Percentiles rank a stretch among this genome's conserved stretches.
Conservation (phyloP, 2,797 vertebrate species). For the Apogon talboti region DNA sequence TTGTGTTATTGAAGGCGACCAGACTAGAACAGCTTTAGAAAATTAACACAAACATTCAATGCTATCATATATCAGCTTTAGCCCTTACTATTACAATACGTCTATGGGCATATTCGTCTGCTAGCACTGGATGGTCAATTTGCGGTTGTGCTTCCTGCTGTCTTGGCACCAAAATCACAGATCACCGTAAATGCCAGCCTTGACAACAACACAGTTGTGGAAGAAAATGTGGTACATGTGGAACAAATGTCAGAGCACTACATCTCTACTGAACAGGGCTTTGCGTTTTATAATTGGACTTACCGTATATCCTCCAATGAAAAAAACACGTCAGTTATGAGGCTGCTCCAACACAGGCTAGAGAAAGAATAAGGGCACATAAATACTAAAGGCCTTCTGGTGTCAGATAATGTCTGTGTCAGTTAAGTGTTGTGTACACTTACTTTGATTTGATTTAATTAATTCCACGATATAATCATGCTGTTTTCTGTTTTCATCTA, state of each 20-base stretch:
- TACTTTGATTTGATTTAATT: too few relatives aligned
- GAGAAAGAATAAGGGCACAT: too few relatives aligned
- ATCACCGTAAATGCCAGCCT: slow-evolving; percentile 22
- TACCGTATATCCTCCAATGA: neutral
- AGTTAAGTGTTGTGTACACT: too few relatives aligned
- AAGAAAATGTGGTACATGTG: slow-evolving; percentile 15
- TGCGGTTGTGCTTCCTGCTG: slow-evolving; percentile 12
- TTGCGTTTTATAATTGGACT: slow-evolving; percentile 1
- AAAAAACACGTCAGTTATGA: too few relatives aligned
- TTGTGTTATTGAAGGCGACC: neutral
- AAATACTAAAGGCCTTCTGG: too few relatives aligned
- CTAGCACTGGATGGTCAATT: slow-evolving; percentile 14
- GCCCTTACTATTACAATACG: neutral
- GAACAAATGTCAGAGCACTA: slow-evolving; percentile 20
- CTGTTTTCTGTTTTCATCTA: too few relatives aligned
- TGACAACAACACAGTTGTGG: slow-evolving; percentile 11
- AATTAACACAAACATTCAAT: neutral
- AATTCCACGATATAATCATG: too few relatives aligned
- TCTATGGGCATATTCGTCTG: slow-evolving; percentile 1
- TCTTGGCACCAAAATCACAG: slow-evolving; percentile 4
- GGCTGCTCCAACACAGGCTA: too few relatives aligned
- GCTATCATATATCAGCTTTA: neutral
- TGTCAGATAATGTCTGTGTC: too few relatives aligned
- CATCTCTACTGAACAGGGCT: neutral
- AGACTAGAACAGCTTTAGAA: neutral